Base-by-base conservation (phyloP, 2,888 invertebrate genomes). In the Monopis laevigella region DNA sequence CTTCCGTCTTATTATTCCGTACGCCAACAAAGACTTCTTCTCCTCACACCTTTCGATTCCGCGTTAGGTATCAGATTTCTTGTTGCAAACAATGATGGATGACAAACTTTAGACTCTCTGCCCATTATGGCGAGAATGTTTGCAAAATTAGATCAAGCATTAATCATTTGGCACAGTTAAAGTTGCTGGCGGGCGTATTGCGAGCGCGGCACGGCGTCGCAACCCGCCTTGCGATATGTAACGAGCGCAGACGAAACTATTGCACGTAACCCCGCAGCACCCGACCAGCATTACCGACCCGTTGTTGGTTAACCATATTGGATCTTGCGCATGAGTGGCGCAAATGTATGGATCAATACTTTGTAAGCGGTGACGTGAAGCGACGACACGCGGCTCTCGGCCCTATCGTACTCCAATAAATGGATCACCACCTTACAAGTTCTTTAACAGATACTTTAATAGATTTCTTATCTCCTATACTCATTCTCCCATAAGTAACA, bases 201-300 rank as follows among this genome's bases (percentile, higher is more conserved):
- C 18, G 10, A 24, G 24, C 10, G 30, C 49, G 44, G 42, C 52
- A n/a, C 44, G 46, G 52, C 61, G 63, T 62, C 69, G 78, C 74
- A 74, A 77, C 71, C 17, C 11, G 72, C 69, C 73, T 75, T 75
- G 78, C 75, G 64, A 75, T 75, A 70, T 69, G 67, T 70, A 66
- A 62, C 68, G 56, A 62, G 61, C 12, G 14, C 27, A 52, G 51
- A 46, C 54, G 42, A 43, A 40, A 59, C 58, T 65, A 63, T 70
- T 71, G 70, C 72, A 56, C 57, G 62, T 62, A 62, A 62, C 56
- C 56, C 54, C 54, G 51, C 53, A 56, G 54, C 32, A 32, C 17
- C 19, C 26, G 21, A 36, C n/a, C n/a, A n/a, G 59, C 62, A 68
- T 71, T 71, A 62, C 65, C 59, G 63, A 69, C 70, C 51, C 26